These are phyloP conservation scores for Drosophila yakuba DNA, from an alignment of 1,140 invertebrate genomes.

Conservation along the genomic window DNA sequence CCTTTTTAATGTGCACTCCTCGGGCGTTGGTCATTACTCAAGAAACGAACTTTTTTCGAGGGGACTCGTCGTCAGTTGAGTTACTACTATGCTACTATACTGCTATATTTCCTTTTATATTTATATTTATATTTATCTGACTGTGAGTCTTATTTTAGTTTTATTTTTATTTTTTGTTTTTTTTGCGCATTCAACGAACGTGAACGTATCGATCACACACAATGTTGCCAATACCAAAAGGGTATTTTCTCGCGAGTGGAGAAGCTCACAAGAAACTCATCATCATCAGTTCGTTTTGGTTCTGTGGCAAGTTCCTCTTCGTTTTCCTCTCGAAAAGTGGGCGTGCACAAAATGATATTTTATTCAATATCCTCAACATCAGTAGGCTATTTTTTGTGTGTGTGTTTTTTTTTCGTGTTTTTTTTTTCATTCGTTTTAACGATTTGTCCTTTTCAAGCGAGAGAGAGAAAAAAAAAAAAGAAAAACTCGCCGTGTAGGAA, in stretches of 20 bases:
- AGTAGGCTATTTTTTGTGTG: not conserved
- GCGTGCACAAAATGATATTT: slow-evolving; percentile 85
- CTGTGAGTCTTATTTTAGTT: no score
- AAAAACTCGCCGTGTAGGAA: slow-evolving; percentile 68
- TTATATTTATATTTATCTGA: slow-evolving; percentile 12
- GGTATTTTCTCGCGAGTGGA: slow-evolving; percentile 3
- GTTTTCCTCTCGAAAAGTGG: slow-evolving; percentile 45
- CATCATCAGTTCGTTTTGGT: slow-evolving; percentile 49
- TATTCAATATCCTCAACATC: slow-evolving; percentile 80
- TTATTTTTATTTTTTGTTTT: no score
- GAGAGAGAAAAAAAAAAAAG: slow-evolving; percentile 18
- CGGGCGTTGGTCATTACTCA: slow-evolving; percentile 79
- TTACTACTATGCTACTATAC: no score
- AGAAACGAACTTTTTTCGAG: slow-evolving; percentile 15
- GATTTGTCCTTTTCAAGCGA: slow-evolving; percentile 84
- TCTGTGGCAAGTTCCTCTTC: slow-evolving; percentile 4
- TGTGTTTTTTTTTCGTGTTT: not conserved
- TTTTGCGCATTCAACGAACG: slow-evolving; percentile 58
- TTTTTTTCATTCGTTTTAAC: slow-evolving; percentile 34
- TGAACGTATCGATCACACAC: slow-evolving; percentile 71
- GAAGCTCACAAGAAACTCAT: slow-evolving; percentile 52
- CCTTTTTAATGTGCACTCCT: slow-evolving; percentile 83
- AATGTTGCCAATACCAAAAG: slow-evolving; percentile 71
- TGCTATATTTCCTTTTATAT: slow-evolving; percentile 7
- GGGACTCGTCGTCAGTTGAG: no score